Conservation (phyloP, 2,888 invertebrate genomes). For the Didymodactylos carnosus region DNA sequence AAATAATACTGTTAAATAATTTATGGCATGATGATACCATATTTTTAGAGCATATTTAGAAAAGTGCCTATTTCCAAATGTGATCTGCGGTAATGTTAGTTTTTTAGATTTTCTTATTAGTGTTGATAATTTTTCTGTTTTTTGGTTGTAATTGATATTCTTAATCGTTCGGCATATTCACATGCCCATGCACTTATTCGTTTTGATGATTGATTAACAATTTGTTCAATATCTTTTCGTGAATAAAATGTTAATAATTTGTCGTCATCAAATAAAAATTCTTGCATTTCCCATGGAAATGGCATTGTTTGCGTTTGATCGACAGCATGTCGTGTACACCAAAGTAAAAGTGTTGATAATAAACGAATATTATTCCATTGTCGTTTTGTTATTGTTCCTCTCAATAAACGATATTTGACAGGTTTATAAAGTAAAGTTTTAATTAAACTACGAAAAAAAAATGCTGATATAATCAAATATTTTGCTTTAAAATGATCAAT, state of each 20-base stretch:
- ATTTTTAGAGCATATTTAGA: too few relatives aligned
- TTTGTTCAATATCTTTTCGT: neutral
- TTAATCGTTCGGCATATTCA: neutral
- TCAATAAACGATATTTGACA: constrained; percentile 25
- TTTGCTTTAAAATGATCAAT: neutral
- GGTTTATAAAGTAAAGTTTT: constrained; percentile 24
- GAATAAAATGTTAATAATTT: neutral
- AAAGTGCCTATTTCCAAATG: too few relatives aligned
- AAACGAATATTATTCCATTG: neutral
- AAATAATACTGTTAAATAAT: too few relatives aligned
- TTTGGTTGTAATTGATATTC: too few relatives aligned
- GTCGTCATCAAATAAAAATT: neutral
- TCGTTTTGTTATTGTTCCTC: constrained; percentile 17
- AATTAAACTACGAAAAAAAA: neutral
- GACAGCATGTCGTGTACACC: neutral
- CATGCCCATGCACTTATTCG: neutral
- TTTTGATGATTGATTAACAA: neutral
- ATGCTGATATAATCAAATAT: neutral
- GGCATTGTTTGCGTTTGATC: neutral
- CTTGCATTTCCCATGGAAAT: neutral
- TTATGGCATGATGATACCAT: too few relatives aligned
- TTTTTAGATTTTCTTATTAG: too few relatives aligned
- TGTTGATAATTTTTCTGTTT: too few relatives aligned
- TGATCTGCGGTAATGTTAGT: too few relatives aligned
- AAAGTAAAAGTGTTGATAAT: neutral